These are phyloP conservation scores for Thripadectes ignobilis DNA, from an alignment of 2,797 vertebrate species.

Conservation along the genomic window DNA sequence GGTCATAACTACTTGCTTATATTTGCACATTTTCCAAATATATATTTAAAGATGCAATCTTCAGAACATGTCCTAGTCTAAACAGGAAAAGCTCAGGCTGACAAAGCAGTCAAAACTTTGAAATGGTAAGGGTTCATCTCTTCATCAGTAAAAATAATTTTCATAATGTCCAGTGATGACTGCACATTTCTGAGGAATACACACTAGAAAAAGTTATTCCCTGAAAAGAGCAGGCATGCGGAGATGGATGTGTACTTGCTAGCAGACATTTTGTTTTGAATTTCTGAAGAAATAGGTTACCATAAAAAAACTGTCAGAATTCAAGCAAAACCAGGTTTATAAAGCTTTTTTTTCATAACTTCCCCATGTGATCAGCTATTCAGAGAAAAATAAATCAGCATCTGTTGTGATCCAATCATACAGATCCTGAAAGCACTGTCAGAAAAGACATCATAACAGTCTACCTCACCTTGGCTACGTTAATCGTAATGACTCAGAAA, in stretches of 20 bases:
- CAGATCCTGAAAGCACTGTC: background rate
- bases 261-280: background rate
- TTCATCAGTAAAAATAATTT: background rate
- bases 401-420: background rate
- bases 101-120: background rate
- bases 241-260: background rate
- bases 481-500: background rate
- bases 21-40: background rate
- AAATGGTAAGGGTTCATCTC: background rate
- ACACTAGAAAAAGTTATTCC: background rate
- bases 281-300: background rate
- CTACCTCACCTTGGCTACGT: background rate
- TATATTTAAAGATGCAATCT: background rate
- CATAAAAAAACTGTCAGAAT: background rate
- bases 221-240: background rate
- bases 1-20: background rate
- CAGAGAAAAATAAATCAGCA: background rate
- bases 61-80: background rate
- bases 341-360: background rate
- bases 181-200: background rate
- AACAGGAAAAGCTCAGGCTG: background rate
- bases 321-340: background rate
- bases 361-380: background rate
- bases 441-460: background rate
- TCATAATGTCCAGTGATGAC: background rate